Evolutionary conservation across 2,797 vertebrate species (phyloP), one percentile per base, ranked within the genome.

Genomic region (Syngnathus rostellatus): DNA sequence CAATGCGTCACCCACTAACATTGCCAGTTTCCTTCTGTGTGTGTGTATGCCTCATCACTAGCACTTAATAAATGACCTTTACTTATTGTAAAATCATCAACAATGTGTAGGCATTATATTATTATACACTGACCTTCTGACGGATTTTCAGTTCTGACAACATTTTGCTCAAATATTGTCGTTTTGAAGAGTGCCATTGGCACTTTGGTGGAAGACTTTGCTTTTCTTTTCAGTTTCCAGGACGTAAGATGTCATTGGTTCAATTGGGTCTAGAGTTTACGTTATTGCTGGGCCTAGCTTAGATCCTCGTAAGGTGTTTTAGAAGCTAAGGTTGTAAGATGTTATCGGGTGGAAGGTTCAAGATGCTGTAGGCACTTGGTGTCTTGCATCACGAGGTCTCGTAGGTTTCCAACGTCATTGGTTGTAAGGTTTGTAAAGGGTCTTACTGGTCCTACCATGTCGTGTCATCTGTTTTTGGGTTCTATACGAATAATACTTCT

Each of bases 1-100:
- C 55, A 38, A 58, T 38, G 55, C 55, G 38, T 58, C 25, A 37
- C 14, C 55, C 55, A 58, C 55, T 58, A 58, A 58, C 31, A 37
- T 38, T 7, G 19, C 38, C 19, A 58, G 17, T 58, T 58, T 58
- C 14, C 55, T 19, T 38, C 55, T 38, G 14, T 37, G 31, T 31
- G 31, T 31, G 25, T 57, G 54, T 57, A 8, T 57, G 54, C 14
- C 25, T 57, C 54, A 57, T 57, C 23, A 31, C 25, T 17, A 37
- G 54, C 14, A 57, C 54, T 57, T 57, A 57, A 57, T 31, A 31
- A 37, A 57, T 57, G 11, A 57, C 54, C 54, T 17, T 57, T 2
- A 31, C 6, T 16, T 53, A 53, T 53, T 53, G 25, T 16, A 57
- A 31, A 3, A 1, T 14, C 5, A 16, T 57, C 10, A 14, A 31